Percentiles rank a stretch among this genome's conserved stretches.
phyloP scores from a whole-genome alignment of 37 sponge, comb jelly and placozoan genomes.

The Cladorhizidae sp. region DNA sequence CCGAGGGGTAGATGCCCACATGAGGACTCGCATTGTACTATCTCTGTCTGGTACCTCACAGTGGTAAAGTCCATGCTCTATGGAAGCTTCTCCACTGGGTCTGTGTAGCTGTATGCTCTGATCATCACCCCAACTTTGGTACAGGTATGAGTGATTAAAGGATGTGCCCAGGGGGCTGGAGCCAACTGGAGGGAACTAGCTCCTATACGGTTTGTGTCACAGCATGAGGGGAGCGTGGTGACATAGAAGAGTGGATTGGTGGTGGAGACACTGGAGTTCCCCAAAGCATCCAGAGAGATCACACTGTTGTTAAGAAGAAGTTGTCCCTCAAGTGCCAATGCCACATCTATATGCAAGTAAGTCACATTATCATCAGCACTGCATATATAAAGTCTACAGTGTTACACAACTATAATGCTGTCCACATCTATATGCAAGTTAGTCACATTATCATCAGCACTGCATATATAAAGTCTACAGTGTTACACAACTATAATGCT shows the following conservation, averaged over 20 bases:
- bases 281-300: constrained; percentile 1
- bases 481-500: not conserved
- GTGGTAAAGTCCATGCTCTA: constrained; percentile 3
- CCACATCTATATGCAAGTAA: too few species aligned
- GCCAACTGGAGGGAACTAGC: not conserved
- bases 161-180: not conserved
- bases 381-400: too few species aligned
- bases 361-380: too few species aligned
- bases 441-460: too few species aligned
- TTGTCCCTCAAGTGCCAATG: not conserved
- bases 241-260: not conserved
- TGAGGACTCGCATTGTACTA: not conserved
- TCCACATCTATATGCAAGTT: too few species aligned
- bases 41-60: constrained; percentile 15
- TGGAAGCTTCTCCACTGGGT: not conserved
- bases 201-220: constrained; percentile 5
- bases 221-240: not conserved
- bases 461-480: too few species aligned
- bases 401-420: not conserved
- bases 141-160: not conserved
- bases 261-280: not conserved
- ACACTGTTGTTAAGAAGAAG: not conserved
- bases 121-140: not conserved
- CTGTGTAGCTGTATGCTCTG: constrained; percentile 12
- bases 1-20: constrained; percentile 12